Percentiles rank a stretch among this genome's conserved stretches.
Conservation (phyloP, 1,140 invertebrate species). For the Bombus pyrosoma region DNA sequence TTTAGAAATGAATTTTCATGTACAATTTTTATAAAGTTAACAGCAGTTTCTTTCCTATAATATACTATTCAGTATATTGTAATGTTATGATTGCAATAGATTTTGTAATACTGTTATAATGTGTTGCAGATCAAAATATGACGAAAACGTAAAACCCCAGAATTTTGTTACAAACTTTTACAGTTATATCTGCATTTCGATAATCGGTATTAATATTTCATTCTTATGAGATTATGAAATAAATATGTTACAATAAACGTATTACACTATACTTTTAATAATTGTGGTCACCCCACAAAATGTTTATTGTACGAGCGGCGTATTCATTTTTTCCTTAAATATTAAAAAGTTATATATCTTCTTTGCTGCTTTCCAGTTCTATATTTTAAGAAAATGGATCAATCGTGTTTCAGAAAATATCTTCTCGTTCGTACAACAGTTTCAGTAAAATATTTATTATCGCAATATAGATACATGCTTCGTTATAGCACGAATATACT, state of each 20-base stretch:
- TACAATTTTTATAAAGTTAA: conserved; percentile 5
- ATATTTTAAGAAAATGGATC: conserved; percentile 24
- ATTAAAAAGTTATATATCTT: conserved; percentile 16
- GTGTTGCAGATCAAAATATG: not conserved
- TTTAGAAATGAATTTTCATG: not conserved
- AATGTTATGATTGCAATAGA: not conserved
- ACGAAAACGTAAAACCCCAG: not conserved
- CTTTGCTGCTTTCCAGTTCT: not conserved
- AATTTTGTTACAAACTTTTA: not conserved
- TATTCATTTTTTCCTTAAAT: not conserved
- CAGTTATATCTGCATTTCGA: not conserved
- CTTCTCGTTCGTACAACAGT: conserved; percentile 57
- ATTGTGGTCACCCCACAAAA: conserved; percentile 16
- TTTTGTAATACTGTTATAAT: not conserved
- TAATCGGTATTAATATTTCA: not conserved
- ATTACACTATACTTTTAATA: not conserved
- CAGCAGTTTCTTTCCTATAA: not conserved
- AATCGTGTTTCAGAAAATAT: conserved; percentile 26
- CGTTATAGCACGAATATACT: conserved; percentile 61
- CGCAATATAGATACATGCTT: conserved; percentile 61
- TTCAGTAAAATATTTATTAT: conserved; percentile 57
- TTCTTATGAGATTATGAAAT: not conserved
- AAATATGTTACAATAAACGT: not conserved
- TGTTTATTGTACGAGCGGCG: conserved; percentile 31
- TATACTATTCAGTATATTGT: not conserved